A percentile compares a stretch with the other conserved stretches of the same genome.
phyloP scores from a whole-genome alignment of 2,113 vertebrate species.

The Lasiurus borealis region DNA sequence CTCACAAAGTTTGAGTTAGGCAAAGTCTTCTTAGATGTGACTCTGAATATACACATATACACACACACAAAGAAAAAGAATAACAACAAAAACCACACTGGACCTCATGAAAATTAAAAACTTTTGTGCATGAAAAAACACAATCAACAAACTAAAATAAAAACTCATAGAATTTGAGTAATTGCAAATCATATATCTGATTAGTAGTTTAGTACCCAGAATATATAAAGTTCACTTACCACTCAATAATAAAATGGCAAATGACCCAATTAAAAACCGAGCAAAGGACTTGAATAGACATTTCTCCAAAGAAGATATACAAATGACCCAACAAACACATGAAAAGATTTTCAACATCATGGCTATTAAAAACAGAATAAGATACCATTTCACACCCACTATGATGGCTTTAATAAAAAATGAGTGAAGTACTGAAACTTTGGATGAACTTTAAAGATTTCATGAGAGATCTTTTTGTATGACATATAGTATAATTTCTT shows the following conservation, averaged over 20 bases:
- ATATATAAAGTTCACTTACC: not conserved
- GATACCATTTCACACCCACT: not conserved
- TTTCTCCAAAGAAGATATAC: not conserved
- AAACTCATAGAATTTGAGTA: not conserved
- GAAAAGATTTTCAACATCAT: not conserved
- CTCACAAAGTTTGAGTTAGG: not conserved
- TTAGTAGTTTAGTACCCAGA: not conserved
- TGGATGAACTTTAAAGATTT: not conserved
- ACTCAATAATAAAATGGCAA: constrained; percentile 40
- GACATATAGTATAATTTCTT: not conserved
- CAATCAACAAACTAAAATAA: not conserved
- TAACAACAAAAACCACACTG: not conserved
- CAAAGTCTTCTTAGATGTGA: not conserved
- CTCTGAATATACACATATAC: not conserved
- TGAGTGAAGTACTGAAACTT: not conserved
- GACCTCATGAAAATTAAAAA: constrained; percentile 32
- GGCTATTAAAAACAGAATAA: not conserved
- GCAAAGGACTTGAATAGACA: not conserved
- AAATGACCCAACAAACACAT: not conserved
- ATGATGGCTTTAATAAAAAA: not conserved
- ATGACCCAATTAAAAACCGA: not conserved
- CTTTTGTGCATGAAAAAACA: not conserved
- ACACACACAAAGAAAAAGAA: not conserved
- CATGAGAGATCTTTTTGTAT: not conserved
- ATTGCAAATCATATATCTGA: not conserved